Percentiles rank a stretch among this genome's conserved stretches.
These are phyloP conservation scores for Zosterops pallidus DNA, from an alignment of 2,113 vertebrate species.

Conservation along the genomic window DNA sequence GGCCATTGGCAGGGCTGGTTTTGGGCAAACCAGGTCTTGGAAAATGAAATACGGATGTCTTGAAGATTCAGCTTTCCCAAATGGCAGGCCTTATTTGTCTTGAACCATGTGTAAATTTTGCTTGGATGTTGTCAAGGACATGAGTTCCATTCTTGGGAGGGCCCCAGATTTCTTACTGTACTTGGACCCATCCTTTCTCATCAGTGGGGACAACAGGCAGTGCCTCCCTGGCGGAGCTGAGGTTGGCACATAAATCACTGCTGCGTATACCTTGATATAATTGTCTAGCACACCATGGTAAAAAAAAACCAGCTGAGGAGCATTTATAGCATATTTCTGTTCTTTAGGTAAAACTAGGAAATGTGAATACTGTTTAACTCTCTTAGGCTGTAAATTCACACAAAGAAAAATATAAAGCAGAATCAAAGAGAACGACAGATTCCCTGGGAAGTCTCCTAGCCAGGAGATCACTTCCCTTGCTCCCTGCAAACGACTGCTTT, in stretches of 20 bases:
- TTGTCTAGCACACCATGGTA: neutral
- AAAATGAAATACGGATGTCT: neutral
- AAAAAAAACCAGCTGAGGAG: neutral
- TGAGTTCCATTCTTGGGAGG: neutral
- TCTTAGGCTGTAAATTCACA: conserved; percentile 38
- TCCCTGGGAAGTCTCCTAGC: conserved; percentile 62
- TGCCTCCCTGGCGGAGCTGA: neutral
- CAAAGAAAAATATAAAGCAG: conserved; percentile 10
- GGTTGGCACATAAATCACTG: neutral
- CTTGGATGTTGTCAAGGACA: neutral
- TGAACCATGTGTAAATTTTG: neutral
- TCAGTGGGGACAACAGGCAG: neutral
- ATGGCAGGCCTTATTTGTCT: neutral
- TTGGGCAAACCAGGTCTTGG: neutral
- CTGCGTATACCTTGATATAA: neutral
- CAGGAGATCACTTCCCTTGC: conserved; percentile 50
- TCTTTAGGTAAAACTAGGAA: conserved; percentile 31
- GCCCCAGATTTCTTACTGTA: neutral
- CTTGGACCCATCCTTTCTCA: neutral
- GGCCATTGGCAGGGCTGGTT: neutral
- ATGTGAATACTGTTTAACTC: conserved; percentile 16
- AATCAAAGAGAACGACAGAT: conserved; percentile 52
- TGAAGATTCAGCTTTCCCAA: neutral
- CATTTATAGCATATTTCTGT: neutral
- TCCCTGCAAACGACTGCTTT: conserved; percentile 33